phyloP scores from a whole-genome alignment of 2,797 vertebrate species.

The Squalus acanthias region DNA sequence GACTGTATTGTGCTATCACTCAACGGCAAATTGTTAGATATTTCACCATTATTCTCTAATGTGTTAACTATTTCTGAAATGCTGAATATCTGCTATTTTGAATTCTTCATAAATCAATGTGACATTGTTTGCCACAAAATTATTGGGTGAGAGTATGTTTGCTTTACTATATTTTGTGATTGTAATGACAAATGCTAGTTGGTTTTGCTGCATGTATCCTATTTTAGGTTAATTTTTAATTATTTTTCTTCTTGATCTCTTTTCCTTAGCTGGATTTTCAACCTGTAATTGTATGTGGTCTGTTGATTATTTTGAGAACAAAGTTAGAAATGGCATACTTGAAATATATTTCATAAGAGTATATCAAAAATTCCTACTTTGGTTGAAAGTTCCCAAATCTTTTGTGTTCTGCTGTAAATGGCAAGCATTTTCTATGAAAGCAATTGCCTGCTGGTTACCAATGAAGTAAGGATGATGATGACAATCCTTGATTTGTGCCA shows the following conservation, averaged over 20 bases:
- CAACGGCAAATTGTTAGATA: not conserved
- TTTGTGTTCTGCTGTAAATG: not conserved
- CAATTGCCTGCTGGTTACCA: not conserved
- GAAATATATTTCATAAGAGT: not conserved
- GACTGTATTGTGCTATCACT: not conserved
- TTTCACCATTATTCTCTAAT: not conserved
- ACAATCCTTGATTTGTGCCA: not conserved
- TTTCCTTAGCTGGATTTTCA: not conserved
- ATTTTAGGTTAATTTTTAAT: not conserved
- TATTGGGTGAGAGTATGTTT: not conserved
- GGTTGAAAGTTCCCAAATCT: not conserved
- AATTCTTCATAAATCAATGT: not conserved
- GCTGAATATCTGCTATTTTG: not conserved
- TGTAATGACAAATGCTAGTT: not conserved
- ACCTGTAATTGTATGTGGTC: not conserved
- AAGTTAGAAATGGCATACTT: not conserved
- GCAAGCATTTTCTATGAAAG: not conserved
- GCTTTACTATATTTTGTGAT: not conserved
- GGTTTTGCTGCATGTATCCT: not conserved
- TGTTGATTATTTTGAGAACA: not conserved
- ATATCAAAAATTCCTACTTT: not conserved
- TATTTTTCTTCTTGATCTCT: not conserved
- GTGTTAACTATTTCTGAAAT: not conserved
- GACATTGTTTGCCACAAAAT: not conserved
- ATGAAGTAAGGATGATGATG: not conserved